Conservation (phyloP, 2,797 vertebrate species). For the Notamacropus eugenii region DNA sequence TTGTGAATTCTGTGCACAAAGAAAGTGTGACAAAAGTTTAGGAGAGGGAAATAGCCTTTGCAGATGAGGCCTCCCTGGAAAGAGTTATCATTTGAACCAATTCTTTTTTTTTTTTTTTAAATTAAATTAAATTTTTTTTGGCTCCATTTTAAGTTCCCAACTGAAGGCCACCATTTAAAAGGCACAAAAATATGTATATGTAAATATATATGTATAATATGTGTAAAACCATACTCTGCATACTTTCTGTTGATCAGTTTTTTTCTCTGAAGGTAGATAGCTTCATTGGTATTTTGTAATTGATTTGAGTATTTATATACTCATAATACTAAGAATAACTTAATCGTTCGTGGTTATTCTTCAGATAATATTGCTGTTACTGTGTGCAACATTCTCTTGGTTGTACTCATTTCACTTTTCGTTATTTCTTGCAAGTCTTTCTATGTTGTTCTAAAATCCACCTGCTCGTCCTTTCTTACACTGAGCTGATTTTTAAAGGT, state of each 20-base stretch:
- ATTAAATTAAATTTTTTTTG: neutral
- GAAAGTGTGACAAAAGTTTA: neutral
- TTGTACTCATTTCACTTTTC: neutral
- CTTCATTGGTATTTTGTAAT: neutral
- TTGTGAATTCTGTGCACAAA: neutral
- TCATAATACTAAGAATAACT: neutral
- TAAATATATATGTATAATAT: too few relatives aligned
- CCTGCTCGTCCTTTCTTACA: neutral
- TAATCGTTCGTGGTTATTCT: neutral
- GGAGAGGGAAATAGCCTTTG: neutral
- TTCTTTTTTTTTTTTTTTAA: neutral
- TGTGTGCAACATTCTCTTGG: neutral
- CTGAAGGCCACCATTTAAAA: too few relatives aligned
- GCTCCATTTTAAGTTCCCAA: neutral
- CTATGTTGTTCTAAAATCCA: neutral
- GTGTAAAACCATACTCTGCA: neutral
- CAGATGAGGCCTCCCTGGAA: too few relatives aligned
- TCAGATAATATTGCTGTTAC: too few relatives aligned
- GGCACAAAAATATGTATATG: too few relatives aligned
- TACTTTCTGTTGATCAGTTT: neutral
- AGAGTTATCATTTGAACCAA: too few relatives aligned
- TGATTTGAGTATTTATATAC: neutral
- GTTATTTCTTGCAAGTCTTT: neutral
- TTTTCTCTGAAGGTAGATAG: too few relatives aligned
- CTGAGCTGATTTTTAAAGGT: neutral